Evolutionary conservation across 1,140 invertebrate genomes (phyloP), one percentile per base, ranked within the genome.

Genomic region (Ditylenchus dipsaci): DNA sequence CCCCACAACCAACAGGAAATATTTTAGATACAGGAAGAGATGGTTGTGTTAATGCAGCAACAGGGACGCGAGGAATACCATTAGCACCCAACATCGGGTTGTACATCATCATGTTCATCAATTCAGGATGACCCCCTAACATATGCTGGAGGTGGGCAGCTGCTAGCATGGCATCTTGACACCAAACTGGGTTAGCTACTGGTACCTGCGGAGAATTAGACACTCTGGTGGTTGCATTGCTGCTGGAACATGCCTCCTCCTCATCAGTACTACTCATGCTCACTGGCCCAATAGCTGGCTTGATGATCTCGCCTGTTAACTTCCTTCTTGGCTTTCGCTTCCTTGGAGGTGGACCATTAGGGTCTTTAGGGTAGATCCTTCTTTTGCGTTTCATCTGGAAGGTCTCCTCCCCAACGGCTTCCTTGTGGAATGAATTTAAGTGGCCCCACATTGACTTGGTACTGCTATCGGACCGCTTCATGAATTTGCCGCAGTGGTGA

Each of bases 381-480:
- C 71, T 61, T 26, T 49, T 72, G 23, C 71, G 13, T 17, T 72
- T 72, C 8, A 72, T n/a, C 19, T 58, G 26, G 26, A 72, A 72
- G 17, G 71, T 74, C 49, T 74, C 62, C 72, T 72, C 49, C 1
- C 71, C 71, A 5, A 72, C 71, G 27, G 62, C 33, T 13, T 72
- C 71, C 7, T 56, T 45, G 59, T 72, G 71, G 27, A 72, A 72
- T 15, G 71, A 47, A 26, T 73, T 72, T 17, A 72, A 42, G 57
- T 72, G 71, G 21, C 71, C 71, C 71, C 71, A 72, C 71, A 72
- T 72, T 21, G 71, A 72, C 21, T 72, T 72, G n/a, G 71, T 72
- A 17, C 71, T 74, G 30, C 42, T 56, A 23, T 72, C 71, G 0
- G 61, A 59, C 5, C 71, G 63, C 38, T 72, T 72, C 71, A 72